These are phyloP conservation scores for Trichomalopsis sarcophagae DNA, from an alignment of 1,140 invertebrate genomes.

Conservation along the genomic window DNA sequence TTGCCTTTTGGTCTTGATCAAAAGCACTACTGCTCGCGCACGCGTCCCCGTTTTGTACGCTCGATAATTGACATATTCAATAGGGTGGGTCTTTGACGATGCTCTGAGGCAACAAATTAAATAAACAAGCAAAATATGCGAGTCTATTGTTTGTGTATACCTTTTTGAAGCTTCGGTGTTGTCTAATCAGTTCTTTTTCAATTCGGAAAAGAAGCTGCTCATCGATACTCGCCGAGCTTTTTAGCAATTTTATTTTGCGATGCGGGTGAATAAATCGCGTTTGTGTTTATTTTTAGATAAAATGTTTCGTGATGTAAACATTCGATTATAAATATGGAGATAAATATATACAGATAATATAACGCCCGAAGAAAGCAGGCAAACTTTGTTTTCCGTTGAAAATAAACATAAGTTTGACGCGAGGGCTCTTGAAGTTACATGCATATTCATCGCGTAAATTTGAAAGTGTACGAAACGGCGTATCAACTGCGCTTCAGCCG, in stretches of 20 bases:
- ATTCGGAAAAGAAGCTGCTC: not conserved
- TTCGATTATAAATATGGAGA: no score
- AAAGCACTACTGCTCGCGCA: not conserved
- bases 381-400: not conserved
- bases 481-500: not conserved
- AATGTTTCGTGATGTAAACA: not conserved
- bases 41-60: not conserved
- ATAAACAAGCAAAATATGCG: not conserved
- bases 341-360: not conserved
- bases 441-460: not conserved
- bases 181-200: not conserved
- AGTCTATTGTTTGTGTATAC: not conserved
- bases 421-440: not conserved
- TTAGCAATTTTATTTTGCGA: not conserved
- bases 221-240: not conserved
- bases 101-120: not conserved
- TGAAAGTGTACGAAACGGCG: not conserved
- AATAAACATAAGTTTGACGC: not conserved
- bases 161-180: not conserved
- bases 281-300: not conserved
- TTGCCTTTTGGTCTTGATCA: conserved; percentile 10
- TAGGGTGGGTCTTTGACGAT: not conserved
- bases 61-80: conserved; percentile 23
- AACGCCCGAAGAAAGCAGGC: no score
- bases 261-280: no score